A percentile compares a stretch with the other conserved stretches of the same genome.
phyloP scores from a whole-genome alignment of 2,797 vertebrate genomes.

The Anisognathus igniventris region DNA sequence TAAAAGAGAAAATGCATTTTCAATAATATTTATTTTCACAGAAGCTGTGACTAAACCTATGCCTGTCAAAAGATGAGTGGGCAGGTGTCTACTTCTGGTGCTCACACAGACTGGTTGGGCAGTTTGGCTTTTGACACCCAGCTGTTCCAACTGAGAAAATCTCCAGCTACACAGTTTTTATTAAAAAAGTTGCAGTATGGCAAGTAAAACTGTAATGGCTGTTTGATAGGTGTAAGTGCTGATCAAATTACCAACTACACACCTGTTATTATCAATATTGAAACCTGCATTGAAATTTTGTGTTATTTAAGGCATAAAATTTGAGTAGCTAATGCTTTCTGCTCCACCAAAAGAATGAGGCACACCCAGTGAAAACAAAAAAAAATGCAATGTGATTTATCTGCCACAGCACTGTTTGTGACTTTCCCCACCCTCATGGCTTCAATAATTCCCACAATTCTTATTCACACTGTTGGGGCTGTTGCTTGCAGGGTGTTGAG shows the following conservation, averaged over 20 bases:
- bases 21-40: neutral
- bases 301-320: neutral
- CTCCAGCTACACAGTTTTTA: neutral
- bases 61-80: neutral
- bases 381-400: neutral
- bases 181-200: neutral
- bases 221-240: neutral
- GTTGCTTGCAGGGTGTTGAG: neutral
- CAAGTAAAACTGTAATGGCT: neutral
- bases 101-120: neutral
- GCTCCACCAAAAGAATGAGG: neutral
- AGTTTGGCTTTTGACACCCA: neutral
- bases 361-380: neutral
- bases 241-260: neutral
- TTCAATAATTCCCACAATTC: neutral
- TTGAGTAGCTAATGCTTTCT: neutral
- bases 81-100: neutral
- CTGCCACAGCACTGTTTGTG: neutral
- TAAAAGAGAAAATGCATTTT: neutral
- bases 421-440: neutral
- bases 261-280: neutral
- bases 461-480: neutral
- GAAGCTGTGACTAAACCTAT: neutral
- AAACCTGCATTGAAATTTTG: neutral
- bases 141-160: neutral